phyloP scores from a whole-genome alignment of 2,113 vertebrate genomes.

The Naja naja region DNA sequence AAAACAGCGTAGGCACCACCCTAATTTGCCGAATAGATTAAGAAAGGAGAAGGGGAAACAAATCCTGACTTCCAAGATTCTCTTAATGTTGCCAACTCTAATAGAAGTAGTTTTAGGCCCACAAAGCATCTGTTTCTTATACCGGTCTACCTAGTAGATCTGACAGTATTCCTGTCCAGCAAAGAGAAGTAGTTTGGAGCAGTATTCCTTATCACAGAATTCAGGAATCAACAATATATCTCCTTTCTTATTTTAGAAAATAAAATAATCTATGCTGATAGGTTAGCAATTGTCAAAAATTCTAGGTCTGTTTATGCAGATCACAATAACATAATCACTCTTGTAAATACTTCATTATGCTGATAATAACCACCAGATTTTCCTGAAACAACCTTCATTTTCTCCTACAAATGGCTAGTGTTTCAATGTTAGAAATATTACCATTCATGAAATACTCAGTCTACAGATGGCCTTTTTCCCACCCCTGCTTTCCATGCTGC shows the following conservation, averaged over 20 bases:
- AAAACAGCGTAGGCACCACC: neutral
- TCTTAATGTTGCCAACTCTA: neutral
- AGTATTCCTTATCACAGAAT: neutral
- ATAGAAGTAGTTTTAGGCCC: neutral
- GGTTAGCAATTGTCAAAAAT: neutral
- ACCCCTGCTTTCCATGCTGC: conserved; percentile 9
- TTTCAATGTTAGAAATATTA: neutral
- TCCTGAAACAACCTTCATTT: conserved; percentile 2
- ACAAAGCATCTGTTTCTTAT: neutral
- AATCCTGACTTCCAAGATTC: neutral
- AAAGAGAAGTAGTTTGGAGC: neutral
- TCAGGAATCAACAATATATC: neutral
- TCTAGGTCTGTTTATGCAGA: neutral
- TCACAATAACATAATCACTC: neutral
- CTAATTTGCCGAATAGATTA: neutral
- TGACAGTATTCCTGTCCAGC: neutral
- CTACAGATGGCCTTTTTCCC: neutral
- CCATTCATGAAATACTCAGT: conserved; percentile 10
- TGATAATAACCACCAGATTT: neutral
- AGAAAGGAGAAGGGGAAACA: neutral
- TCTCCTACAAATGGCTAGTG: neutral
- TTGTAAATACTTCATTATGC: neutral
- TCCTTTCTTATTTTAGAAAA: neutral
- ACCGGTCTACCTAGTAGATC: neutral
- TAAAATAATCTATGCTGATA: neutral